These are phyloP conservation scores for Carapus acus DNA, from an alignment of 2,797 vertebrate species.

Conservation along the genomic window DNA sequence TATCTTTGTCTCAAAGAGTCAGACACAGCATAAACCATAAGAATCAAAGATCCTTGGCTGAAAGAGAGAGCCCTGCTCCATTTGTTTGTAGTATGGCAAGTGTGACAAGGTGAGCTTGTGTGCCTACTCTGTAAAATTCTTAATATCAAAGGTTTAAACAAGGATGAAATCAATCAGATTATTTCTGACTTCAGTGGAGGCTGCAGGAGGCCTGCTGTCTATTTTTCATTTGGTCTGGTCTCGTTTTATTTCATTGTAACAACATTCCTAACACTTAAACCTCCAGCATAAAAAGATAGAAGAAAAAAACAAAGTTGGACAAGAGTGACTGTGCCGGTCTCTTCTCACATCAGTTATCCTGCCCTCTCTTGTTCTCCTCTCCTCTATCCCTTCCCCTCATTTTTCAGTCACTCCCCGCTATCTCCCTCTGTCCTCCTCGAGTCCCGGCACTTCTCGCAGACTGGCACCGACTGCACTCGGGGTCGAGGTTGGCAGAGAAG, in stretches of 20 bases:
- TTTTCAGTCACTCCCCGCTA: slow-evolving; percentile 12
- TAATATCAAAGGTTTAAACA: not conserved
- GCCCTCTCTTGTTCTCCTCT: slow-evolving; percentile 1
- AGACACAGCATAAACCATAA: not conserved
- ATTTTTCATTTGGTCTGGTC: slow-evolving; percentile 2
- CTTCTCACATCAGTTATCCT: slow-evolving; percentile 10
- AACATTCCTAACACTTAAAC: slow-evolving; percentile 9
- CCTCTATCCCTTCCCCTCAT: slow-evolving; percentile 9
- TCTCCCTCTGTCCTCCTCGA: slow-evolving; percentile 9
- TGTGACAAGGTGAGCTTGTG: not conserved
- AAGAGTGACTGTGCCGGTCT: slow-evolving; percentile 6
- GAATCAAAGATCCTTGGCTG: not conserved
- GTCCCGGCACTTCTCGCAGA: slow-evolving; percentile 23
- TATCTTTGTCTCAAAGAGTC: not conserved
- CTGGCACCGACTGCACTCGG: slow-evolving; percentile 17
- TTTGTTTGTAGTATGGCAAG: not conserved
- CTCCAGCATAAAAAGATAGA: no score
- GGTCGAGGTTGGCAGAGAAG: not conserved
- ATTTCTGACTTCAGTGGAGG: not conserved
- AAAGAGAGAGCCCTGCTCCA: not conserved
- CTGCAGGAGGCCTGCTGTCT: not conserved
- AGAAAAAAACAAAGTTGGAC: slow-evolving; percentile 14
- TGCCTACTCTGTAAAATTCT: not conserved
- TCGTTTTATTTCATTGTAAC: not conserved
- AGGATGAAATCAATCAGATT: not conserved